Percentiles rank a stretch among this genome's conserved stretches.
Conservation (phyloP, 2,888 invertebrate species). For the Holacanthella duospinosa region DNA sequence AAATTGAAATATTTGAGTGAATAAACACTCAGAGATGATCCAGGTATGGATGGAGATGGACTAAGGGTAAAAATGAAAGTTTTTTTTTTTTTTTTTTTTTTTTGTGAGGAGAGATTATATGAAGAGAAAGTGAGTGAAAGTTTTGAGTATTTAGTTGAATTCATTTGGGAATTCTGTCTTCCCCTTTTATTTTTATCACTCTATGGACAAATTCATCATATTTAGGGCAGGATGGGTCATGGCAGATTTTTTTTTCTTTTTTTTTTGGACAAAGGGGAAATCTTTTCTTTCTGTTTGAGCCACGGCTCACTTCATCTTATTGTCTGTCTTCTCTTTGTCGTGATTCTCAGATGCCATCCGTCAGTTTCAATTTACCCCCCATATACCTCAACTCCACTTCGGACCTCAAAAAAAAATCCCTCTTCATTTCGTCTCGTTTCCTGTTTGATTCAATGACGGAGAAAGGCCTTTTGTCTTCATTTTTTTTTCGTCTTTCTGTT, state of each 20-base stretch:
- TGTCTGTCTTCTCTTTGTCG: background rate
- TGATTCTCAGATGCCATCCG: slow-evolving; percentile 2
- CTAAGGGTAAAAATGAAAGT: background rate
- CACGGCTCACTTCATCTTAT: slow-evolving; percentile 3
- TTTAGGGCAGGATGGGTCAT: slow-evolving; percentile 13
- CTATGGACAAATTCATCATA: slow-evolving; percentile 30
- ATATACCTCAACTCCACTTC: too few relatives aligned
- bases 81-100: too few relatives aligned
- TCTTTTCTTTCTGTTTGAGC: background rate
- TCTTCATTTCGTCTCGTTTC: background rate
- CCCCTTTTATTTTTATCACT: slow-evolving; percentile 14
- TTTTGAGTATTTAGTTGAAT: background rate
- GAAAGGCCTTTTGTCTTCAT: too few relatives aligned
- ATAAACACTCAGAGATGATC: too few relatives aligned
- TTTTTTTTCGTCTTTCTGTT: background rate
- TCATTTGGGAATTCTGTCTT: background rate
- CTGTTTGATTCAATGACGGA: background rate
- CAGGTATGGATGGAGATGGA: too few relatives aligned
- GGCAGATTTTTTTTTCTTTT: too few relatives aligned
- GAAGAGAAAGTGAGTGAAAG: background rate
- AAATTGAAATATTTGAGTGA: too few relatives aligned
- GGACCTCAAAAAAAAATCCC: background rate
- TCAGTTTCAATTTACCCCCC: slow-evolving; percentile 1
- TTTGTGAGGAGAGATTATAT: background rate
- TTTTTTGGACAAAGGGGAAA: slow-evolving; percentile 6